These are phyloP conservation scores for Melipona quadrifasciata DNA, from an alignment of 1,140 invertebrate species.

Conservation along the genomic window DNA sequence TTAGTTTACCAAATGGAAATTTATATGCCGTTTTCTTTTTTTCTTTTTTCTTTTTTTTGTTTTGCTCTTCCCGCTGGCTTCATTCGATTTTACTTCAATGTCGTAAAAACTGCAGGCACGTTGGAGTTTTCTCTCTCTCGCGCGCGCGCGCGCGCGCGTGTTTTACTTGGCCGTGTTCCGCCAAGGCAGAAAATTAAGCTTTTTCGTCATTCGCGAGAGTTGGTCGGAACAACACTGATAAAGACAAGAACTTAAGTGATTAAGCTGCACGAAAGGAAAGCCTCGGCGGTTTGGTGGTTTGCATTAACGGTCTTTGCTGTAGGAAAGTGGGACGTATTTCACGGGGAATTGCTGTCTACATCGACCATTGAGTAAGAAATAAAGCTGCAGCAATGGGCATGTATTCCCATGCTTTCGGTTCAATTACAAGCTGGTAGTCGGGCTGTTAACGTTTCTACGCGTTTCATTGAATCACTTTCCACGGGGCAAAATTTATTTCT, in stretches of 20 bases:
- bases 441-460: constrained; percentile 58
- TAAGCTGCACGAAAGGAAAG: constrained; percentile 67
- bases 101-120: not conserved
- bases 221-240: constrained; percentile 61
- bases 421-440: constrained; percentile 62
- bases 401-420: constrained; percentile 64
- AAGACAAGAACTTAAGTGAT: constrained; percentile 66
- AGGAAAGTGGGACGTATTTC: constrained; percentile 64
- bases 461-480: constrained; percentile 58
- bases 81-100: not conserved
- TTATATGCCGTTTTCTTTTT: not conserved
- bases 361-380: constrained; percentile 67
- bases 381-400: constrained; percentile 59
- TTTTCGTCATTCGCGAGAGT: constrained; percentile 20
- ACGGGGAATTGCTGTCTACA: constrained; percentile 67
- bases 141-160: not conserved
- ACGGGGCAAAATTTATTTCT: not conserved
- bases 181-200: constrained; percentile 46
- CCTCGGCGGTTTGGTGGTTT: constrained; percentile 64
- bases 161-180: not conserved
- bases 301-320: constrained; percentile 68
- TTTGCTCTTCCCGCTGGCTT: not conserved
- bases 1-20: not conserved
- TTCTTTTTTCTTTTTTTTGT: too few relatives aligned
- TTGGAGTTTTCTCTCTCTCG: not conserved